A percentile compares a stretch with the other conserved stretches of the same genome.
phyloP scores from a whole-genome alignment of 53 echinoderm and acorn worm genomes.

The Echinarachnius parma region DNA sequence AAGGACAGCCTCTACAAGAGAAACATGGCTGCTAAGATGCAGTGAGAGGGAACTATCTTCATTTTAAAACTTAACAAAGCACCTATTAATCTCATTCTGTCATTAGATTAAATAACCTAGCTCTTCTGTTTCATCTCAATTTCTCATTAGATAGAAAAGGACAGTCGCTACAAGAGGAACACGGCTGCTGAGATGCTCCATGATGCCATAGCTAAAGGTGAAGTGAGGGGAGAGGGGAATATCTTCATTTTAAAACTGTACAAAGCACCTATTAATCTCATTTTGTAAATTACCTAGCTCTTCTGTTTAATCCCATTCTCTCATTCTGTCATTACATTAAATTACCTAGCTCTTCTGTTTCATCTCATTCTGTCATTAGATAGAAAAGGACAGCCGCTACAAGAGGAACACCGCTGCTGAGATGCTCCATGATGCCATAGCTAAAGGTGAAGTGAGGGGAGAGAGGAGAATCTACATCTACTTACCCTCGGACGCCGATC shows the following conservation, averaged over 20 bases:
- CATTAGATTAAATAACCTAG: too few species aligned
- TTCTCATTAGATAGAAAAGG: conserved; percentile 8
- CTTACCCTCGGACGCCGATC: conserved; percentile 42
- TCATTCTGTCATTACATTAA: too few species aligned
- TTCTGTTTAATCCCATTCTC: too few species aligned
- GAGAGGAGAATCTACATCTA: conserved; percentile 62
- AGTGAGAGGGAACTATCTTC: conserved; percentile 59
- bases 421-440: conserved; percentile 16
- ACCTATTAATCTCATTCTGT: too few species aligned
- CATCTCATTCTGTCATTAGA: not conserved
- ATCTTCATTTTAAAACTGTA: conserved; percentile 66
- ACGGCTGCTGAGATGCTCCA: conserved; percentile 13
- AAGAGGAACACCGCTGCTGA: conserved; percentile 32
- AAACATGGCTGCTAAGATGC: conserved; percentile 20
- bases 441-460: conserved; percentile 31
- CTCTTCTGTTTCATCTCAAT: too few species aligned
- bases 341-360: too few species aligned
- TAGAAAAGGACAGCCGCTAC: conserved; percentile 20
- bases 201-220: conserved; percentile 27
- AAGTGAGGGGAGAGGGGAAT: conserved; percentile 46
- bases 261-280: too few species aligned
- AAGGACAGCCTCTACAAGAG: conserved; percentile 24
- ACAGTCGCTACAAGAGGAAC: conserved; percentile 36
- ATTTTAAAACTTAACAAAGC: too few species aligned
- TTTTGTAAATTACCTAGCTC: too few species aligned